phyloP scores from a whole-genome alignment of 2,797 vertebrate species.

The Coranthus polyacanthus region DNA sequence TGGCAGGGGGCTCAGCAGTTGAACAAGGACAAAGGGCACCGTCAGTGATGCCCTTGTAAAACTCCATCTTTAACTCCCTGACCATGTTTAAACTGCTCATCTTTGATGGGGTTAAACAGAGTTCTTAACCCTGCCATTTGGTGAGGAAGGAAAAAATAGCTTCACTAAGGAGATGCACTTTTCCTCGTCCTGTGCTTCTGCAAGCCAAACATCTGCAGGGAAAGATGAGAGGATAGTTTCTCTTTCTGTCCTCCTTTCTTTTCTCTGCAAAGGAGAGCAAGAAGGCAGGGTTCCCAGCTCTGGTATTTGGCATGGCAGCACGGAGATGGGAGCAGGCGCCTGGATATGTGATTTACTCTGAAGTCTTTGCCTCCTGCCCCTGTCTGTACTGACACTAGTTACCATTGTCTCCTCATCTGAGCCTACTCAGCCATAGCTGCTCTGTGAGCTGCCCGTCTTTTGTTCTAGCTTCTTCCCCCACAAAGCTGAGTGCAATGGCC shows the following conservation, averaged over 20 bases:
- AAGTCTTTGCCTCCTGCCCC: slow-evolving; percentile 77
- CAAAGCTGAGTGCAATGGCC: slow-evolving; percentile 80
- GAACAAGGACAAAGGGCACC: slow-evolving; percentile 72
- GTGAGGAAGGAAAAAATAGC: slow-evolving; percentile 27
- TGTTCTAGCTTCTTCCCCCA: slow-evolving; percentile 83
- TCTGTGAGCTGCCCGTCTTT: slow-evolving; percentile 81
- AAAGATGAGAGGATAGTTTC: slow-evolving; percentile 65
- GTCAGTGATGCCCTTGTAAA: slow-evolving; percentile 62
- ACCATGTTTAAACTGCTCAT: slow-evolving; percentile 58
- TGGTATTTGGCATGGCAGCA: slow-evolving; percentile 74
- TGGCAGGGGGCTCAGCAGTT: slow-evolving; percentile 71
- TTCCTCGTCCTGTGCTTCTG: slow-evolving; percentile 21
- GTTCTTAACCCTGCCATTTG: slow-evolving; percentile 62
- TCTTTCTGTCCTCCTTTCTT: slow-evolving; percentile 48
- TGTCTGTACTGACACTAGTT: slow-evolving; percentile 77
- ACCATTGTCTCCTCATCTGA: slow-evolving; percentile 82
- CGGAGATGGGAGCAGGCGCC: slow-evolving; percentile 60
- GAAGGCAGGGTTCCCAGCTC: slow-evolving; percentile 65
- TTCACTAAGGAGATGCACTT: slow-evolving; percentile 41
- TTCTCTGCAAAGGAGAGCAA: slow-evolving; percentile 51
- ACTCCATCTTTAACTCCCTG: slow-evolving; percentile 55
- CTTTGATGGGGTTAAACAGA: slow-evolving; percentile 67
- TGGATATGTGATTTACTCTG: slow-evolving; percentile 78
- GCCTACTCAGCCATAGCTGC: slow-evolving; percentile 80
- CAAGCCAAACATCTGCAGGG: slow-evolving; percentile 73